A percentile compares a stretch with the other conserved stretches of the same genome.
phyloP scores from a whole-genome alignment of 2,113 vertebrate species.

The Oriolus oriolus region DNA sequence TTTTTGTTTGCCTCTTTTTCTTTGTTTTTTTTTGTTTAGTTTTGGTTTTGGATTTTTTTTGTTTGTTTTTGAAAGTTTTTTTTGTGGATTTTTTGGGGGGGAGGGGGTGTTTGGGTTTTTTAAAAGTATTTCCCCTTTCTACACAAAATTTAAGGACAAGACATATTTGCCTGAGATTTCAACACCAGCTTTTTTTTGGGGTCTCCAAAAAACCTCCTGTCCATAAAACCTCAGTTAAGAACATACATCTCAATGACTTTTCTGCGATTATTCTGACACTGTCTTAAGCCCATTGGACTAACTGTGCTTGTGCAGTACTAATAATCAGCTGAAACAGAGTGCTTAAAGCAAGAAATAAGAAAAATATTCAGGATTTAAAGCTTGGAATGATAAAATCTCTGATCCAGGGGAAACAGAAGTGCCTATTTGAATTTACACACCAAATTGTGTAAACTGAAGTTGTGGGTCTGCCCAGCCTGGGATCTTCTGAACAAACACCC shows the following conservation, averaged over 20 bases:
- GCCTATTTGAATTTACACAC: neutral
- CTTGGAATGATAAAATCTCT: neutral
- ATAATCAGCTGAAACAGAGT: neutral
- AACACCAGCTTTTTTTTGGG: neutral
- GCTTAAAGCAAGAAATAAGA: neutral
- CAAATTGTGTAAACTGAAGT: neutral
- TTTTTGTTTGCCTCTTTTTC: neutral
- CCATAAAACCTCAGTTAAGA: neutral
- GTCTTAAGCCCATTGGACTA: neutral
- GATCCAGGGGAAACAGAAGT: neutral
- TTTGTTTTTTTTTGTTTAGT: neutral
- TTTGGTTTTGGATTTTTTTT: neutral
- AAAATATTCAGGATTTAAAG: neutral
- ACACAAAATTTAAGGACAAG: neutral
- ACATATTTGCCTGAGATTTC: neutral
- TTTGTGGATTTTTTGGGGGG: neutral
- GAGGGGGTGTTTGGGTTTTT: neutral
- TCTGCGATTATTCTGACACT: neutral
- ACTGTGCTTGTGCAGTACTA: neutral
- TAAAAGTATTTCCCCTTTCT: neutral
- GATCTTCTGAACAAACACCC: neutral
- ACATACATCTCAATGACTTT: rapidly evolving
- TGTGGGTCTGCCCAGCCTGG: neutral
- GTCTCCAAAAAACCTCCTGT: neutral
- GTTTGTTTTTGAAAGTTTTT: neutral